A percentile compares a stretch with the other conserved stretches of the same genome.
phyloP scores from a whole-genome alignment of 2,113 vertebrate species.

The Eubucco bourcierii region DNA sequence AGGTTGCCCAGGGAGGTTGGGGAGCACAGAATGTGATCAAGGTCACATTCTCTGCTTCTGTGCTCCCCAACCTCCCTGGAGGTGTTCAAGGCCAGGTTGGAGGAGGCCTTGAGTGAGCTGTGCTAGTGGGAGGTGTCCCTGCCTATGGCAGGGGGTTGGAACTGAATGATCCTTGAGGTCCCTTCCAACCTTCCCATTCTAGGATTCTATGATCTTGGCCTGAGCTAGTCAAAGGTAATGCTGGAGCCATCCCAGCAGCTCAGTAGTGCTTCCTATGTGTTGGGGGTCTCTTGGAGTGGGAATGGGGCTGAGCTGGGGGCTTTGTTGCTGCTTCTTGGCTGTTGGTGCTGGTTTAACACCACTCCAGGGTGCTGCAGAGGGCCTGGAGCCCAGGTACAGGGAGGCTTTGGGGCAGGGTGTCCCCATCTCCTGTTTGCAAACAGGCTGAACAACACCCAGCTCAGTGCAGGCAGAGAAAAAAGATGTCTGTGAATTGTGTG shows the following conservation, averaged over 20 bases:
- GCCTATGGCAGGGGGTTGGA: no score
- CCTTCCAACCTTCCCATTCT: no score
- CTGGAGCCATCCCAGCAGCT: background rate
- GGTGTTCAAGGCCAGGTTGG: no score
- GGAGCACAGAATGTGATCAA: no score
- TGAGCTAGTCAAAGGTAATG: background rate
- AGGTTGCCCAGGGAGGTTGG: no score
- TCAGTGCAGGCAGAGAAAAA: accelerated
- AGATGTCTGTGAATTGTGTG: background rate
- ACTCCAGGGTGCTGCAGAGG: background rate
- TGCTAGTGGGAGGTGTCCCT: no score
- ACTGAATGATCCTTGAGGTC: no score
- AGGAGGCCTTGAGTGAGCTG: no score
- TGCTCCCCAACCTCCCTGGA: no score
- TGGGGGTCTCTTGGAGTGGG: background rate
- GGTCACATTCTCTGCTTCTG: no score
- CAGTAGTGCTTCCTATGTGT: background rate
- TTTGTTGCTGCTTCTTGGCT: accelerated
- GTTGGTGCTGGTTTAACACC: background rate
- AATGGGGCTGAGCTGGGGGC: background rate
- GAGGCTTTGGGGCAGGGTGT: background rate
- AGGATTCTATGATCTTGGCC: no score
- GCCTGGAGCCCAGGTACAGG: background rate
- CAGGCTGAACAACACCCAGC: background rate
- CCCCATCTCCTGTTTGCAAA: background rate